Base-by-base conservation (phyloP, 2,888 invertebrate genomes). In the Eilema caniola region DNA sequence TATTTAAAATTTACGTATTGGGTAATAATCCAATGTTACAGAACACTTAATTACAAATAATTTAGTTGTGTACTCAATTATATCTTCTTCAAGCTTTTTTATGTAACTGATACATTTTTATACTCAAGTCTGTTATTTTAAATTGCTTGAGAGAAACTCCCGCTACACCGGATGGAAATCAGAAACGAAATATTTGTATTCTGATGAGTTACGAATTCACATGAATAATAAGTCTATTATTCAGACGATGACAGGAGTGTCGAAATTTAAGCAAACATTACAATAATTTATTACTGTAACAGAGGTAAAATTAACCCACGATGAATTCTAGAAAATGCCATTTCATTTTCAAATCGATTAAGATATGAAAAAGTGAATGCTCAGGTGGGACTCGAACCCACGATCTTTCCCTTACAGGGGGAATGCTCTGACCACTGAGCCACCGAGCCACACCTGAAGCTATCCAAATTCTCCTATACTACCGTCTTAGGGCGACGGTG, bases 71-170 rank as follows among this genome's bases (percentile, higher is more conserved):
- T 20, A 47, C 5, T 7, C 20, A 47, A 47, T 16, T 3, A 5
- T 41, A 47, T 47, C 0, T 47, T n/a, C n/a, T 7, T 47, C 20
- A 53, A 53, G 20, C 10, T 10, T 53, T n/a, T 53, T n/a, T 10
- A 20, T n/a, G 20, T 53, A n/a, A 53, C 20, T 53, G n/a, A 53
- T 53, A 53, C n/a, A n/a, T 53, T 53, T 53, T 53, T 53, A 53
- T 53, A 53, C n/a, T n/a, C n/a, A 53, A 53, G 20, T 53, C 53
- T 53, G 53, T 53, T 53, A 53, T 53, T n/a, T 53, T 53, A 53
- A 53, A n/a, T 53, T 53, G n/a, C n/a, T n/a, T n/a, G 8, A n/a
- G 53, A 53, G 53, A n/a, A 53, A n/a, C 20, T n/a, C 53, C 53
- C 53, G 53, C 53, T 53, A 53, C n/a, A 53, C 53, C 24, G 20